A percentile compares a stretch with the other conserved stretches of the same genome.
Evolutionary conservation across 2,113 vertebrate species (phyloP).

Genomic region (Sapajus apella): DNA sequence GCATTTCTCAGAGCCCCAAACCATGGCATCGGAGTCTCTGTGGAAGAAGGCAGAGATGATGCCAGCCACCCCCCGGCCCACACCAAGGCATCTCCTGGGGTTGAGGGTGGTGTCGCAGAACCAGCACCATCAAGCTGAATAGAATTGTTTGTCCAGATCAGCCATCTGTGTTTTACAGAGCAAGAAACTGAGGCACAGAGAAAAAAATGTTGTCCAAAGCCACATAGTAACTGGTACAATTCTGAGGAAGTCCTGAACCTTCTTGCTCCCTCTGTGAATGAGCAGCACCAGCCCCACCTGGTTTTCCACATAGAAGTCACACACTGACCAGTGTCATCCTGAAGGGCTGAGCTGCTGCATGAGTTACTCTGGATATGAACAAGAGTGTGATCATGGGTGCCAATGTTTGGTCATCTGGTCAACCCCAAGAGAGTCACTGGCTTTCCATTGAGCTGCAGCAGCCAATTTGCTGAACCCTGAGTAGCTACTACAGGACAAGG

Average conservation of each 20-base stretch:
- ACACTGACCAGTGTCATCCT: not conserved
- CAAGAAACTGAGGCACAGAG: not conserved
- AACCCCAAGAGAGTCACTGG: not conserved
- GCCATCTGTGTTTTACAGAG: not conserved
- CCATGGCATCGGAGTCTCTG: not conserved
- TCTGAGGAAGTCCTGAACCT: not conserved
- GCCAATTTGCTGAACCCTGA: not conserved
- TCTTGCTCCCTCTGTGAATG: not conserved
- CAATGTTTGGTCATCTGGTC: constrained; percentile 13
- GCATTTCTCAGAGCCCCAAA: not conserved
- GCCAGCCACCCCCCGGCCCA: not conserved
- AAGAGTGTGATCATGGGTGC: not conserved
- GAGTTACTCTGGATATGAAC: rapidly evolving
- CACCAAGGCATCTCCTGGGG: not conserved
- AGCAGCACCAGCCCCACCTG: not conserved
- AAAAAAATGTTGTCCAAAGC: not conserved
- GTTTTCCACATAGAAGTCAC: not conserved
- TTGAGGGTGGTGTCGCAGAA: not conserved
- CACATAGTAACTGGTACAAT: not conserved
- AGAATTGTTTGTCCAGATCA: not conserved
- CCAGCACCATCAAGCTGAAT: not conserved
- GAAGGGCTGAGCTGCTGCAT: not conserved
- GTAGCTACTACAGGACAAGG: not conserved
- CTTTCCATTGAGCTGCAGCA: not conserved
- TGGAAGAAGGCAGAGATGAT: not conserved